Conservation (phyloP, 2,113 vertebrate genomes). For the Acanthisitta chloris region DNA sequence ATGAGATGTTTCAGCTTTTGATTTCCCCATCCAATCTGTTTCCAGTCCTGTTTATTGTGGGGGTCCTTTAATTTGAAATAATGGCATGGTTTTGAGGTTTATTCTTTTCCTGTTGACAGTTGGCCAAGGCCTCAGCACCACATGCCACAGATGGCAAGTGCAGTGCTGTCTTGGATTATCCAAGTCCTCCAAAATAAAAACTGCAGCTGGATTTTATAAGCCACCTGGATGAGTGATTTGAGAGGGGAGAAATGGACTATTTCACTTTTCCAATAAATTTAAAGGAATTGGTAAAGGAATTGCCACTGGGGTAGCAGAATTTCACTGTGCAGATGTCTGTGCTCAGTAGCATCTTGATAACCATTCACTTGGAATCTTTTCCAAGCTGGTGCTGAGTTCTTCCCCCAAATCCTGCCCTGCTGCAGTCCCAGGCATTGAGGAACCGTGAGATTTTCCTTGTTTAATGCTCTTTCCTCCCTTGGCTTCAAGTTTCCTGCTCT, state of each 20-base stretch:
- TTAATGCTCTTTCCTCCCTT: background rate
- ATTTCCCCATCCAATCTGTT: background rate
- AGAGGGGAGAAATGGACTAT: background rate
- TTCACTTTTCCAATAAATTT: background rate
- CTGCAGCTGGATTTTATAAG: constrained; percentile 36
- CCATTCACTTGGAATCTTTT: rapidly evolving
- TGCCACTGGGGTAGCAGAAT: background rate
- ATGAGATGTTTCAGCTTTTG: background rate
- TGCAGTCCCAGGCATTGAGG: background rate
- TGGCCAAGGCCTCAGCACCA: background rate
- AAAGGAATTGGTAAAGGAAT: background rate
- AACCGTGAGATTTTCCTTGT: background rate
- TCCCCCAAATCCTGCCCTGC: background rate
- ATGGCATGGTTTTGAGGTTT: background rate
- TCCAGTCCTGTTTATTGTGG: background rate
- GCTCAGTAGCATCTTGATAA: background rate
- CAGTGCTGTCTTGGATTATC: background rate
- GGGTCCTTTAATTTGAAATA: background rate
- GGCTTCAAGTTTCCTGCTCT: constrained; percentile 43
- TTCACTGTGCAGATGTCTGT: background rate
- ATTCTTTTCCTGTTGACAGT: background rate
- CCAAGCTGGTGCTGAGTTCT: background rate
- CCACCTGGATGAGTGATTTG: constrained; percentile 3
- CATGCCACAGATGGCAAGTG: background rate
- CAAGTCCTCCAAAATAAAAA: background rate